These are phyloP conservation scores for Menidia menidia DNA, from an alignment of 2,797 vertebrate genomes.

Conservation along the genomic window DNA sequence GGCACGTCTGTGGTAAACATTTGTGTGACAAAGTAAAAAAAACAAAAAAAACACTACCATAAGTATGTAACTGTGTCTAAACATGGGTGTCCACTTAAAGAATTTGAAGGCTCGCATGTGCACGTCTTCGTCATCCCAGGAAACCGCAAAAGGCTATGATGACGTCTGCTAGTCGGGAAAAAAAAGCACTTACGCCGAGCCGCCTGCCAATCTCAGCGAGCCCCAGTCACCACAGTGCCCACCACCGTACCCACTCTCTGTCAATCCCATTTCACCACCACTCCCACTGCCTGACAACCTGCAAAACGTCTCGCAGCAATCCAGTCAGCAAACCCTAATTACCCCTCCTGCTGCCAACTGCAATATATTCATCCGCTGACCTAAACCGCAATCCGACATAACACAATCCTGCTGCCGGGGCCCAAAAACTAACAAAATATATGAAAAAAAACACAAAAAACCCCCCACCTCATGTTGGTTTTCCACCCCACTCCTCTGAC, in stretches of 20 bases:
- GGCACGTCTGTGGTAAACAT: conserved; percentile 41
- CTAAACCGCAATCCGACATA: conserved; percentile 31
- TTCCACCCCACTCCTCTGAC: conserved; percentile 30
- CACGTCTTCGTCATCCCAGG: conserved; percentile 30
- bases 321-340: conserved; percentile 50
- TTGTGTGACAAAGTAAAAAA: conserved; percentile 48
- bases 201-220: conserved; percentile 67
- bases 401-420: conserved; percentile 5
- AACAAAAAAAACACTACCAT: conserved; percentile 13
- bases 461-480: conserved; percentile 16
- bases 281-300: conserved; percentile 63
- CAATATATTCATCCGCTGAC: conserved; percentile 12
- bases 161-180: conserved; percentile 57
- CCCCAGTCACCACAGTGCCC: conserved; percentile 58
- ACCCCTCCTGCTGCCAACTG: conserved; percentile 39
- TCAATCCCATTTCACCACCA: conserved; percentile 60
- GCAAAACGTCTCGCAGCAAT: conserved; percentile 45
- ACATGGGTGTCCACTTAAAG: conserved; percentile 36
- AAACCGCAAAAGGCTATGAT: conserved; percentile 57
- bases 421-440: background rate
- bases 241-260: conserved; percentile 62
- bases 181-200: conserved; percentile 53
- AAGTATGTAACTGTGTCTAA: conserved; percentile 24
- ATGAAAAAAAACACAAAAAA: background rate
- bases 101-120: background rate